Evolutionary conservation across 2,113 vertebrate genomes (phyloP).

Genomic region (Sapajus apella): DNA sequence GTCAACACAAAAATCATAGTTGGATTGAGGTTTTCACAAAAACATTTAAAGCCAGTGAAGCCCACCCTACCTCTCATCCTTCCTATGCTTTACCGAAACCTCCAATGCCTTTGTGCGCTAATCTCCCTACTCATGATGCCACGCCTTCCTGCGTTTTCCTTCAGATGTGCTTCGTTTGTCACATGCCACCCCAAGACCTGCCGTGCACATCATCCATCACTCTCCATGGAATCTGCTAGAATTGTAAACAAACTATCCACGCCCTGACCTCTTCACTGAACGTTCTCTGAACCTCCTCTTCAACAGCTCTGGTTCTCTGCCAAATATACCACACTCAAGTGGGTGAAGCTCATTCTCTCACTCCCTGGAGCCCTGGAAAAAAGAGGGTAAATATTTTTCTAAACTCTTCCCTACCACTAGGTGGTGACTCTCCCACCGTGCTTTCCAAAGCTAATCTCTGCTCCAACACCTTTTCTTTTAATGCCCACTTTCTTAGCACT

Average conservation of each 20-base stretch:
- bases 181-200: rapidly evolving
- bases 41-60: neutral
- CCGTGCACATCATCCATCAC: neutral
- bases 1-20: neutral
- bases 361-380: neutral
- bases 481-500: neutral
- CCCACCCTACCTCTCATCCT: neutral
- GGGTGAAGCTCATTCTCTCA: neutral
- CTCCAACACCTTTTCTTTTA: neutral
- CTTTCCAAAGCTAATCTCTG: neutral
- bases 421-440: neutral
- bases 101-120: too few relatives aligned
- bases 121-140: neutral
- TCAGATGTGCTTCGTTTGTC: neutral
- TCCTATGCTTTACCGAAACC: neutral
- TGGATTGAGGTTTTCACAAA: neutral
- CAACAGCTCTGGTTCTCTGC: neutral
- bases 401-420: neutral
- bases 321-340: neutral
- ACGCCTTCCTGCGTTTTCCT: neutral
- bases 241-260: neutral
- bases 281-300: neutral
- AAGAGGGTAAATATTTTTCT: neutral
- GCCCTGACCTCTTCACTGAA: neutral
- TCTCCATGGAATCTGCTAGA: neutral